Evolutionary conservation across 2,888 invertebrate species (phyloP), one percentile per base, ranked within the genome.

Genomic region (Philonicus albiceps): DNA sequence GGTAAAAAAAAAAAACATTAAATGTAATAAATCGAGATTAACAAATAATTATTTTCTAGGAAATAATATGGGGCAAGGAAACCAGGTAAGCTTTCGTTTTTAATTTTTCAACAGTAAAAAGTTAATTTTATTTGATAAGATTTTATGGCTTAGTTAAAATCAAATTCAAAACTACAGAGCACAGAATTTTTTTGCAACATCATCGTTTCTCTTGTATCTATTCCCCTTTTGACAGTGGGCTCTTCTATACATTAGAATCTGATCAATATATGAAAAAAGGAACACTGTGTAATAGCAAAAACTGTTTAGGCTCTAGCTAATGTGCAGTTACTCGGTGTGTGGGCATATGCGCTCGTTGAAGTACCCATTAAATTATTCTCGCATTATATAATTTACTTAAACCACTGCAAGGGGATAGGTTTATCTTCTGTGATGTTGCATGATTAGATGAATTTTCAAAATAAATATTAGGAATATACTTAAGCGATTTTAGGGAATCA

Each of bases 51-150:
- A 75, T 30, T 27, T 49, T 78, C 11, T 73, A 86, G 87, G 87
- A 34, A 86, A 86, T 81, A 87, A 87, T 75, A 87, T 81, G 85
- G 84, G 85, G 16, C 85, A 81, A 22, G 87, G 86, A 55, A 88
- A 87, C 87, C 87, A 85, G 86, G 87, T 87, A 87, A 73, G 87
- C 74, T 40, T 11, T 49, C 49, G 53, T 74, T n/a, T 31, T 34
- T 2, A 34, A 11, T 53, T 53, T 80, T 64, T 22, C 8, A 64
- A 19, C 8, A 64, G n/a, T 3, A 3, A 74, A 34, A 37, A 7
- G 34, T 74, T 30, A 31, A 31, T 74, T 7, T 31, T 31, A 34
- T 31, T 34, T 34, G 34, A 30, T 74, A 30, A 74, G 22, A 43
- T n/a, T 40, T 40, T 75, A 34, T 31, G 19, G 7, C 76, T 76